Conservation (phyloP, 2,888 invertebrate genomes). For the Euphydryas editha region DNA sequence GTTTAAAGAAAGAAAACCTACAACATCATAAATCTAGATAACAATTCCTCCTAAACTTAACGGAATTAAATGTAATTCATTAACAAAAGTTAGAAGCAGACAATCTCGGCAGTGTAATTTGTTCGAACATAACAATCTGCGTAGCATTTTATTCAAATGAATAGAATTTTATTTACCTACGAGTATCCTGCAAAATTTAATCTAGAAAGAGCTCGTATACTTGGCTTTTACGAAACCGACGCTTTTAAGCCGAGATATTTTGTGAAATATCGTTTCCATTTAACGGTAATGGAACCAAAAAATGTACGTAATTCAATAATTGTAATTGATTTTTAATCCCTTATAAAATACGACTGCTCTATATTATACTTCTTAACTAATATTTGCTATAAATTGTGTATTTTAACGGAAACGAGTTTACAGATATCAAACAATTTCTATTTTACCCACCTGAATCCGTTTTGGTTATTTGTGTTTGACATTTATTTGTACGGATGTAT, state of each 20-base stretch:
- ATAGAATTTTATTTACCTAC: slow-evolving; percentile 37
- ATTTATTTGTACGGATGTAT: no score
- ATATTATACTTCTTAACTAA: no score
- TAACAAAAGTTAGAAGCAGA: slow-evolving; percentile 5
- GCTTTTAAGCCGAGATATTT: slow-evolving; percentile 35
- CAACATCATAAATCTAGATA: not conserved
- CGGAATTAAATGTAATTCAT: not conserved
- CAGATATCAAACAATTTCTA: no score
- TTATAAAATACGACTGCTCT: no score
- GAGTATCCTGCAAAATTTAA: slow-evolving; percentile 39
- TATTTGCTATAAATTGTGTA: no score
- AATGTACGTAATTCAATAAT: slow-evolving; percentile 26
- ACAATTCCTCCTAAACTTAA: not conserved
- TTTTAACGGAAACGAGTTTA: no score
- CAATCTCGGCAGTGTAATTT: slow-evolving; percentile 5
- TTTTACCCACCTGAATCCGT: no score
- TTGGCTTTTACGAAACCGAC: slow-evolving; percentile 31
- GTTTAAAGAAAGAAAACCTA: no score
- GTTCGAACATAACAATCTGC: slow-evolving; percentile 17
- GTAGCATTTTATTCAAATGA: slow-evolving; percentile 21
- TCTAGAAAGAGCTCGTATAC: slow-evolving; percentile 39
- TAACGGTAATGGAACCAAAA: slow-evolving; percentile 29
- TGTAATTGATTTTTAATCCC: not conserved
- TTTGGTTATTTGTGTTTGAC: no score
- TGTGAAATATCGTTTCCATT: slow-evolving; percentile 29